Evolutionary conservation across 2,113 vertebrate genomes (phyloP).

Genomic region (Campylorhamphus procurvoides): DNA sequence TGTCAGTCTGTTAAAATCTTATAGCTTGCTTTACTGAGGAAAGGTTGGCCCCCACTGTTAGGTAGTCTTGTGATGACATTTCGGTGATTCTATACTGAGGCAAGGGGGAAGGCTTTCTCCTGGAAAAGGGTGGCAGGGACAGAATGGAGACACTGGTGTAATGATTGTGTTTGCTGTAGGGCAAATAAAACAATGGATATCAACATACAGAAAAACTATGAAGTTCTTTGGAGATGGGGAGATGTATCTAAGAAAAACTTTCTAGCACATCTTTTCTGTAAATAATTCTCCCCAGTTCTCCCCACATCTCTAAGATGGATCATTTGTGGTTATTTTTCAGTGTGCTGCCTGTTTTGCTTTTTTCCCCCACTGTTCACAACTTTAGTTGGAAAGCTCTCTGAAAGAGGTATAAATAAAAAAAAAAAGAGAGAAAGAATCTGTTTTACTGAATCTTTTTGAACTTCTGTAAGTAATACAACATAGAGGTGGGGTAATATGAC

Average conservation of each 20-base stretch:
- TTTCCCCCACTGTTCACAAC: not conserved
- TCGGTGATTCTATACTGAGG: not conserved
- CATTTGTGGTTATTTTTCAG: not conserved
- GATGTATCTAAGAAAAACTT: not conserved
- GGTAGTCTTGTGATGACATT: not conserved
- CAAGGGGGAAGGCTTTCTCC: not conserved
- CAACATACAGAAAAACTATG: fast-evolving
- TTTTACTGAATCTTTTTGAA: not conserved
- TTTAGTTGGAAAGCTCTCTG: not conserved
- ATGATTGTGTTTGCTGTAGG: not conserved
- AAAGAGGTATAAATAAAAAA: not conserved
- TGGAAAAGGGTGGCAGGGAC: not conserved
- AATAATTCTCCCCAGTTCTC: not conserved
- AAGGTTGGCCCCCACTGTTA: not conserved
- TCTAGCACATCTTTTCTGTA: not conserved
- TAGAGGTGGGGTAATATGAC: not conserved
- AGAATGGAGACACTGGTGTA: not conserved
- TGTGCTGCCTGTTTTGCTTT: not conserved
- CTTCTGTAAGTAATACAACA: not conserved
- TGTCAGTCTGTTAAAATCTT: not conserved
- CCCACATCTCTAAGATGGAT: not conserved
- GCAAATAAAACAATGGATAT: not conserved
- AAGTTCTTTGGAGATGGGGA: not conserved
- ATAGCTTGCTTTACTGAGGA: not conserved
- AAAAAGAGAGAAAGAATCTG: not conserved